Evolutionary conservation across 1,140 invertebrate genomes (phyloP), one percentile per base, ranked within the genome.

Genomic region (Temnothorax curvispinosus): DNA sequence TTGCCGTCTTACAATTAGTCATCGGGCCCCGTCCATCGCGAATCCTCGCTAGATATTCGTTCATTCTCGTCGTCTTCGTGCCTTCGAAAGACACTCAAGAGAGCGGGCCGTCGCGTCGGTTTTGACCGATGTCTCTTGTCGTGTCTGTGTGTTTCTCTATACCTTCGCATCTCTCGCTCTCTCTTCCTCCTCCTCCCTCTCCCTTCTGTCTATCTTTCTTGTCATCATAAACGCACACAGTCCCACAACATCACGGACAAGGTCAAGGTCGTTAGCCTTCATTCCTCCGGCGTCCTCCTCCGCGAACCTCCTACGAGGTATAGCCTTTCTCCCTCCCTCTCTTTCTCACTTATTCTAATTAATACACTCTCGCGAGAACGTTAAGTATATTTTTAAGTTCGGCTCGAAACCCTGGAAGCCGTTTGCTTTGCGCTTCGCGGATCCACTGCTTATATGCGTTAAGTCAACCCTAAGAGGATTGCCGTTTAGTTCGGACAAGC

Each of bases 261-360:
- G 93, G 94, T 94, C 93, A 94, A 94, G 94, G 93, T 91, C 92
- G 91, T 92, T 93, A 89, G 89, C 91, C 91, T 91, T 78, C 88
- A 76, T 91, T 91, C 90, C 89, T 87, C 75, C 75, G 89, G 76
- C 81, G 88, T 90, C 88, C 86, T 86, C 80, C 77, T 77, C 78
- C 50, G 50, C 38, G 38, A 87, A 85, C 27, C 74, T 87, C 18
- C 72, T 87, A 84, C 56, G 54, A 75, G 35, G 35, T 56, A 11
- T 6, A 35, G 41, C 65, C 38, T 78, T 67, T 85, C 44, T 88
- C 27, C 87, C 60, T 7, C 11, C 32, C 11, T 13, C 41, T 13
- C 41, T 18, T 18, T 50, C 47, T 52, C 21, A 38, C 54, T 74
- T 75, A 67, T 86, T 77, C 56, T 38, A 64, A 80, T 80, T 54